Evolutionary conservation across 1,140 invertebrate genomes (phyloP).

Genomic region (Heliconius congener): DNA sequence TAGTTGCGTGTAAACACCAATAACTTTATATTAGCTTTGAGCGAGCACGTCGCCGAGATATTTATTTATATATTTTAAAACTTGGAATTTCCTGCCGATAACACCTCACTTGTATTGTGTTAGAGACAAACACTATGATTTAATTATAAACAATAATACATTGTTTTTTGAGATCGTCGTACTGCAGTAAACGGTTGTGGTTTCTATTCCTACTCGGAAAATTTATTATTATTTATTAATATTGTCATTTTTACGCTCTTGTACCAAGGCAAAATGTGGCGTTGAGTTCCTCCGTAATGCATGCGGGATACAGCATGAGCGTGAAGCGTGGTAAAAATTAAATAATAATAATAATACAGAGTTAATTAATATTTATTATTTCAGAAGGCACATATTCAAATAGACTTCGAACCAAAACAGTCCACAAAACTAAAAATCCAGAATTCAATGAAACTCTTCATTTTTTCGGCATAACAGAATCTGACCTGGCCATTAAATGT

Average conservation of each 20-base stretch:
- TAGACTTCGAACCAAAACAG: slow-evolving; percentile 91
- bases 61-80: neutral
- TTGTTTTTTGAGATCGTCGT: neutral
- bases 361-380: slow-evolving; percentile 31
- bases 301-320: too few species aligned
- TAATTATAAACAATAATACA: neutral
- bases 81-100: neutral
- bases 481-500: slow-evolving; percentile 87
- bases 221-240: too few species aligned
- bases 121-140: neutral
- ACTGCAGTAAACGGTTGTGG: too few species aligned
- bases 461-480: slow-evolving; percentile 93
- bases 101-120: neutral
- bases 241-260: too few species aligned
- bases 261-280: too few species aligned
- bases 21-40: neutral
- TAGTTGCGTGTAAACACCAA: slow-evolving; percentile 1
- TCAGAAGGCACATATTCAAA: slow-evolving; percentile 84
- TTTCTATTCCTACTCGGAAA: too few species aligned
- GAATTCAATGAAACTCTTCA: slow-evolving; percentile 96
- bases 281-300: too few species aligned
- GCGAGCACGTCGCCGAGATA: neutral
- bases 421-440: slow-evolving; percentile 95
- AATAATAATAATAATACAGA: neutral
- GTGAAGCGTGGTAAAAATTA: too few species aligned